phyloP scores from a whole-genome alignment of 2,888 invertebrate genomes.

The Spodoptera littoralis region DNA sequence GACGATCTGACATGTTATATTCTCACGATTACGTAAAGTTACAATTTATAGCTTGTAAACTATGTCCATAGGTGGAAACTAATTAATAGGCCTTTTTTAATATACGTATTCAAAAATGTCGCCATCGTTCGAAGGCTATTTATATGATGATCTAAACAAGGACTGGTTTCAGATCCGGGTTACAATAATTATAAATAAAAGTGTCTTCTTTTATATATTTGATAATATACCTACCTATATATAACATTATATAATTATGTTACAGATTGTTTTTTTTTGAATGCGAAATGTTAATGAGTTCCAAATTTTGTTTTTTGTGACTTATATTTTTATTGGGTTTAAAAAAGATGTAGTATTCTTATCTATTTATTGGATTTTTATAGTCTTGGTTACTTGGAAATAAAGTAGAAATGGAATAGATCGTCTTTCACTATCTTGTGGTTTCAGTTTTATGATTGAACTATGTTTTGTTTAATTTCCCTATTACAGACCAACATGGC shows the following conservation, averaged over 20 bases:
- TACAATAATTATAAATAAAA: conserved; percentile 33
- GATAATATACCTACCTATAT: conserved; percentile 36
- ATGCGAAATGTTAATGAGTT: conserved; percentile 17
- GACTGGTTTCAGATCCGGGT: conserved; percentile 60
- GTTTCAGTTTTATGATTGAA: too few species aligned
- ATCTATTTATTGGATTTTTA: neutral
- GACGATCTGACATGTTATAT: neutral
- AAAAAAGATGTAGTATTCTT: conserved; percentile 5
- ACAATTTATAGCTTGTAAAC: neutral
- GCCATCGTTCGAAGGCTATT: conserved; percentile 41
- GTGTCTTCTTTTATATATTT: conserved; percentile 34
- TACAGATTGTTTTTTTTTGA: conserved; percentile 19
- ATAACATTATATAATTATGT: conserved; percentile 26
- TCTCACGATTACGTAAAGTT: neutral
- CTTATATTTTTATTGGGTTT: neutral
- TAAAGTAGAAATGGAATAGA: too few species aligned
- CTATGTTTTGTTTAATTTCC: too few species aligned
- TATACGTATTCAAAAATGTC: conserved; percentile 48
- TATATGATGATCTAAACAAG: conserved; percentile 35
- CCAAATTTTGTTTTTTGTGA: conserved; percentile 1
- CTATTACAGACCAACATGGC: too few species aligned
- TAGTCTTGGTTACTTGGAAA: too few species aligned
- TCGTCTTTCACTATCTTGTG: too few species aligned
- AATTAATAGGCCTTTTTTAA: conserved; percentile 2
- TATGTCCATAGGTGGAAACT: neutral